Conservation (phyloP, 2,888 invertebrate genomes). For the Tenthredo amoena region DNA sequence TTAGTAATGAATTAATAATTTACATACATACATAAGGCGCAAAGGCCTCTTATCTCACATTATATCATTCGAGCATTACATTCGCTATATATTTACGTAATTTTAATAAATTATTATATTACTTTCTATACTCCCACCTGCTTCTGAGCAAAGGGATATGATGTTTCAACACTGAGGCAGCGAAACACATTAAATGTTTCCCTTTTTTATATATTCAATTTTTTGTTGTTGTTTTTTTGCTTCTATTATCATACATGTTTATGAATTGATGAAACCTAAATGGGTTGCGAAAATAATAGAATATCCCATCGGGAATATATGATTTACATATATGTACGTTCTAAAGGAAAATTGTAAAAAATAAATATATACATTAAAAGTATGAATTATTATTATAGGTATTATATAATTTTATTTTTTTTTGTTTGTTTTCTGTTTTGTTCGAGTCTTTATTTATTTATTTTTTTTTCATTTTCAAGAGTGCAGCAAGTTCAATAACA, state of each 20-base stretch:
- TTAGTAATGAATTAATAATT: constrained; percentile 71
- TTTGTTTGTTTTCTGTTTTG: not conserved
- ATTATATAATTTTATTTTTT: not conserved
- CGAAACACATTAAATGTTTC: not conserved
- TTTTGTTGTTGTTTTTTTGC: not conserved
- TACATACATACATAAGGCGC: constrained; percentile 67
- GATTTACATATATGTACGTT: not conserved
- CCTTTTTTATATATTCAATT: not conserved
- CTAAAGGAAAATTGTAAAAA: not conserved
- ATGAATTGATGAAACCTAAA: not conserved
- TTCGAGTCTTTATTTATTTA: not conserved
- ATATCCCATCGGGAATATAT: not conserved
- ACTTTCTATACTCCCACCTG: constrained; percentile 57
- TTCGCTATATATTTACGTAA: constrained; percentile 38
- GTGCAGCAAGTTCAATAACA: not conserved
- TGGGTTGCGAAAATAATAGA: not conserved
- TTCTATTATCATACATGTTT: not conserved
- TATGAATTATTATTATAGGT: not conserved
- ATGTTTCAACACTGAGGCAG: not conserved
- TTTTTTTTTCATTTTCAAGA: not conserved
- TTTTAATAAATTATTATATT: constrained; percentile 53
- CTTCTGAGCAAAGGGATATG: constrained; percentile 50
- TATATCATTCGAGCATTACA: constrained; percentile 60
- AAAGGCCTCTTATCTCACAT: constrained; percentile 1
- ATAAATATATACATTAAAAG: constrained; percentile 1